A percentile compares a stretch with the other conserved stretches of the same genome.
Conservation (phyloP, 2,113 vertebrate species). For the Poecile atricapillus region DNA sequence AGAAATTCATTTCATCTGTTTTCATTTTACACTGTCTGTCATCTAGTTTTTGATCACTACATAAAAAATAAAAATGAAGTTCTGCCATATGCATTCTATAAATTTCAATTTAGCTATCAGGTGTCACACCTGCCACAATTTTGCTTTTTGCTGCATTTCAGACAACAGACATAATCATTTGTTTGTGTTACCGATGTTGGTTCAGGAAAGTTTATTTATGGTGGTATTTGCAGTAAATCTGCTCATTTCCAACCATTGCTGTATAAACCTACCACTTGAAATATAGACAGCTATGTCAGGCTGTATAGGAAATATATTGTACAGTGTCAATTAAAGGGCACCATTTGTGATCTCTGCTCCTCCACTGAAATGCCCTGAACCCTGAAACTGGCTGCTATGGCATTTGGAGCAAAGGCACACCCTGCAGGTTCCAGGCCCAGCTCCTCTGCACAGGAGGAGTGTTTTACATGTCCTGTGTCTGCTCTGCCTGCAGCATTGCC, state of each 20-base stretch:
- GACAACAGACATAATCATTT: slow-evolving; percentile 55
- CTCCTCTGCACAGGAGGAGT: background rate
- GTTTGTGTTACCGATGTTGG: slow-evolving; percentile 47
- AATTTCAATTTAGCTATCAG: slow-evolving; percentile 74
- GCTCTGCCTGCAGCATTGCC: rapidly evolving
- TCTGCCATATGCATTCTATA: slow-evolving; percentile 68
- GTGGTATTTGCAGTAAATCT: slow-evolving; percentile 38
- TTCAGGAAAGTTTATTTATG: slow-evolving; percentile 49
- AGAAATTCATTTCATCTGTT: slow-evolving; percentile 73
- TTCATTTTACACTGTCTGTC: slow-evolving; percentile 68
- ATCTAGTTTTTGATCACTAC: slow-evolving; percentile 70
- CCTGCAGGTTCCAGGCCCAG: background rate
- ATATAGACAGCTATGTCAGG: background rate
- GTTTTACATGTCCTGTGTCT: background rate
- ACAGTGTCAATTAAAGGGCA: slow-evolving; percentile 21
- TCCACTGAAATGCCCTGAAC: background rate
- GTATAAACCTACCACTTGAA: slow-evolving; percentile 5
- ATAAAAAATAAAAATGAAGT: slow-evolving; percentile 71
- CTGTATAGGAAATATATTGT: slow-evolving; percentile 1
- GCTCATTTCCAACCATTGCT: slow-evolving; percentile 7
- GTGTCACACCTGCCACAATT: slow-evolving; percentile 70
- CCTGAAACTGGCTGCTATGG: background rate
- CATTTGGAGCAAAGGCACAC: background rate
- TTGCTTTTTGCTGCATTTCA: slow-evolving; percentile 57
- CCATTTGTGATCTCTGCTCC: background rate